Evolutionary conservation across 2,797 vertebrate genomes (phyloP).

Genomic region (Acanthornis magna): DNA sequence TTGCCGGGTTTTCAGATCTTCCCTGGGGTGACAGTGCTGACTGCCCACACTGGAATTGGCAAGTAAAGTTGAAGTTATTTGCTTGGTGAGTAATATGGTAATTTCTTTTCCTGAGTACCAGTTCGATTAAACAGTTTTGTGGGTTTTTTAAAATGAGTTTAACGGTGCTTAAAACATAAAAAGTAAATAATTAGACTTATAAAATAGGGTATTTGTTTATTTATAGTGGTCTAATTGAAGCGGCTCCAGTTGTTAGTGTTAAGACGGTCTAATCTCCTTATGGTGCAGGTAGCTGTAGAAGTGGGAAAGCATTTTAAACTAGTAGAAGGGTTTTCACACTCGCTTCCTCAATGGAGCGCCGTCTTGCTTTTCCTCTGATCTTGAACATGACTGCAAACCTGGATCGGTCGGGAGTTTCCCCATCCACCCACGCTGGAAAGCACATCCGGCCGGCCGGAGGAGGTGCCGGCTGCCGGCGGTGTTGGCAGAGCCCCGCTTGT

Average conservation of each 20-base stretch:
- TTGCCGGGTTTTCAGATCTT: not conserved
- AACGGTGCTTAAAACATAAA: not conserved
- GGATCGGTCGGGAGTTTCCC: accelerated
- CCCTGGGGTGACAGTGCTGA: not conserved
- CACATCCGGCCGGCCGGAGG: not conserved
- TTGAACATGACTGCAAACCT: accelerated
- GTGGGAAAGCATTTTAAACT: not conserved
- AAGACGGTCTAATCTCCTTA: not conserved
- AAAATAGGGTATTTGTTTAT: not conserved
- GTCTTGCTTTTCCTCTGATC: not conserved
- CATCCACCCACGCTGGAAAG: accelerated
- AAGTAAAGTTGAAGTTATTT: not conserved
- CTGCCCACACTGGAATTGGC: not conserved
- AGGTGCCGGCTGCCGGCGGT: not conserved
- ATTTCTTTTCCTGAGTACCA: not conserved
- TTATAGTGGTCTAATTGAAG: not conserved
- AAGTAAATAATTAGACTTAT: not conserved
- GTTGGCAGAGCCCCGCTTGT: not conserved
- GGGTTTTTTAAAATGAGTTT: not conserved
- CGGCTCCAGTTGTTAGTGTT: not conserved
- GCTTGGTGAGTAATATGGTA: not conserved
- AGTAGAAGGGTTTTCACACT: not conserved
- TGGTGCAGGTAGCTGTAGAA: not conserved
- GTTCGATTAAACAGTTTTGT: not conserved
- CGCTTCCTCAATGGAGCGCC: not conserved